Conservation (phyloP, 2,888 invertebrate species). For the Nephrotoma guestfalica region DNA sequence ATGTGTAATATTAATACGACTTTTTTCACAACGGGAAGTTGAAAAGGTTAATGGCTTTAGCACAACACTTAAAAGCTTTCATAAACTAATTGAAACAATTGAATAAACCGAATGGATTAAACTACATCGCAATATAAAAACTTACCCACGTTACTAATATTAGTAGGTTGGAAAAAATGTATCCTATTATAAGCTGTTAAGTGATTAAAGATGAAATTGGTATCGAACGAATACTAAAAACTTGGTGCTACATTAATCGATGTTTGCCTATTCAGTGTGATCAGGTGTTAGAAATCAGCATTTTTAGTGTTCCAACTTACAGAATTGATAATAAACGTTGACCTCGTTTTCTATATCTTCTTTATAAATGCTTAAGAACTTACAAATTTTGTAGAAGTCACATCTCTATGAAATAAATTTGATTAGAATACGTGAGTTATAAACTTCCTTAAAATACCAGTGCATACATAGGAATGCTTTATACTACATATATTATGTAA, state of each 20-base stretch:
- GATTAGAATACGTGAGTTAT: neutral
- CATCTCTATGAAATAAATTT: neutral
- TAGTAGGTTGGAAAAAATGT: too few species aligned
- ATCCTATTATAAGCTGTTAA: too few species aligned
- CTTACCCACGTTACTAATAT: too few species aligned
- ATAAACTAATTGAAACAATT: too few species aligned
- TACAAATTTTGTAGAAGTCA: neutral
- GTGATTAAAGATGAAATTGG: too few species aligned
- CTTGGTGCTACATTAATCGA: neutral
- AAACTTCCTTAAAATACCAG: neutral
- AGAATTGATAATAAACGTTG: neutral
- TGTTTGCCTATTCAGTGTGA: neutral
- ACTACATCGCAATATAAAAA: too few species aligned
- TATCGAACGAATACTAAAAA: too few species aligned
- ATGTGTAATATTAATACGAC: neutral
- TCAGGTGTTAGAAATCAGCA: neutral
- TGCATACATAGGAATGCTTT: neutral
- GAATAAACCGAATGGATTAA: too few species aligned
- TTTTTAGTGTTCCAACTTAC: neutral
- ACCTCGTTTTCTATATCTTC: neutral
- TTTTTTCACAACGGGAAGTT: neutral
- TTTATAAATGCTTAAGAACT: neutral
- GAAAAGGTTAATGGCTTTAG: neutral
- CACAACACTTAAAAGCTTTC: neutral
- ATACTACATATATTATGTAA: neutral